Evolutionary conservation across 2,888 invertebrate species (phyloP), one percentile per base, ranked within the genome.

Genomic region (Strigamia crassipes): DNA sequence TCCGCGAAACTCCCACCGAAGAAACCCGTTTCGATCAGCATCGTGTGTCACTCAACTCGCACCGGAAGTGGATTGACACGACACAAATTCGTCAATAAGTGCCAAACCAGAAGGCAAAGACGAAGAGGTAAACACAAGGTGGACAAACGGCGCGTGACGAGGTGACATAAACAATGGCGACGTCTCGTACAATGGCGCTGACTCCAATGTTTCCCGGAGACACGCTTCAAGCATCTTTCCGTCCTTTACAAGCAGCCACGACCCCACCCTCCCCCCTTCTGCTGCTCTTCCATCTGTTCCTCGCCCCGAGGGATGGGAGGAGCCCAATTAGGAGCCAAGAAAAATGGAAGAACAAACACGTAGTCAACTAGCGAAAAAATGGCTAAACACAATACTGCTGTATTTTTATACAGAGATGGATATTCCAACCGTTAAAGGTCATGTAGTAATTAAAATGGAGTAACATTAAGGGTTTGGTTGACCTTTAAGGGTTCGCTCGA

Each of bases 271-370:
- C 12, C 23, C 66, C 15, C 31, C 15, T 13, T 66, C 13, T 15
- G 4, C 66, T 31, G 66, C 66, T 66, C 66, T 66, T 66, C 66
- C 66, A 66, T 66, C 66, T 66, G 66, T 66, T 66, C 66, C 10
- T 66, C 66, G 23, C 66, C 15, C 66, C 31, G 27, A 31, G 31
- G 66, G 27, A 66, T 27, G 66, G 66, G 66, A 66, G 66, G 66
- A 66, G 66, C 66, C 66, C 66, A 66, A 66, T 66, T 66, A 66
- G 66, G 66, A 66, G 66, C 66, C 66, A 66, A 66, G 66, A 66
- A 66, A 66, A 66, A 66, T 66, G 66, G 31, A 66, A 66, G 66
- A 66, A 66, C 66, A 66, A 66, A 66, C 66, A 66, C 15, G 27
- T 66, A 66, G 66, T 66, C 6, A 10, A 27, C 66, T 66, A 23